Conservation (phyloP, 2,888 invertebrate genomes). For the Coenonympha arcania region DNA sequence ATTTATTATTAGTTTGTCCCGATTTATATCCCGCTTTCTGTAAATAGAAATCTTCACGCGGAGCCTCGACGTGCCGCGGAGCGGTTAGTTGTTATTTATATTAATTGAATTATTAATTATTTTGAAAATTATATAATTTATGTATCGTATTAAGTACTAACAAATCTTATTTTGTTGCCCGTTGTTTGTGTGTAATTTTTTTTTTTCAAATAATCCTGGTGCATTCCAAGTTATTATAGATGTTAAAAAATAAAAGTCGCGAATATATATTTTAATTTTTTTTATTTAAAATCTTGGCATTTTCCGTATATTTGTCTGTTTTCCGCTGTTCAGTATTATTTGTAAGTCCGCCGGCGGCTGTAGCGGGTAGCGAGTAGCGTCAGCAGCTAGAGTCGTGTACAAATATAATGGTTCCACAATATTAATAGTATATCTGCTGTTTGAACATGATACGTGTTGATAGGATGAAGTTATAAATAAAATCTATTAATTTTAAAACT, state of each 20-base stretch:
- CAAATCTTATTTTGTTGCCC: conserved; percentile 37
- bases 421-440: conserved; percentile 44
- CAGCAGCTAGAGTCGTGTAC: too few species aligned
- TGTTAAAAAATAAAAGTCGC: conserved; percentile 20
- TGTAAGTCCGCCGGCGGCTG: conserved; percentile 10
- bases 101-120: conserved; percentile 23
- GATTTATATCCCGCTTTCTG: conserved; percentile 13
- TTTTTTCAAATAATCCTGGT: conserved; percentile 48
- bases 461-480: conserved; percentile 58
- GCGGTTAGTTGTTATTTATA: conserved; percentile 26
- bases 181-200: conserved; percentile 45
- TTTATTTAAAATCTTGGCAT: conserved; percentile 28
- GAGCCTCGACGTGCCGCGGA: conserved; percentile 14
- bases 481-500: conserved; percentile 49
- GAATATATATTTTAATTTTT: conserved; percentile 25
- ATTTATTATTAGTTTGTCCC: background rate
- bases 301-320: conserved; percentile 30
- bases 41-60: conserved; percentile 20
- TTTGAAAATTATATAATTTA: background rate
- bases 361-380: conserved; percentile 11
- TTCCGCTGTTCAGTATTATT: conserved; percentile 26
- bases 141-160: conserved; percentile 4
- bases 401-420: conserved; percentile 26
- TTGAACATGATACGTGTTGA: conserved; percentile 57
- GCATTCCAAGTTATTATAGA: conserved; percentile 63